Evolutionary conservation across 1,140 invertebrate genomes (phyloP).

Genomic region (Bombus haemorrhoidalis): DNA sequence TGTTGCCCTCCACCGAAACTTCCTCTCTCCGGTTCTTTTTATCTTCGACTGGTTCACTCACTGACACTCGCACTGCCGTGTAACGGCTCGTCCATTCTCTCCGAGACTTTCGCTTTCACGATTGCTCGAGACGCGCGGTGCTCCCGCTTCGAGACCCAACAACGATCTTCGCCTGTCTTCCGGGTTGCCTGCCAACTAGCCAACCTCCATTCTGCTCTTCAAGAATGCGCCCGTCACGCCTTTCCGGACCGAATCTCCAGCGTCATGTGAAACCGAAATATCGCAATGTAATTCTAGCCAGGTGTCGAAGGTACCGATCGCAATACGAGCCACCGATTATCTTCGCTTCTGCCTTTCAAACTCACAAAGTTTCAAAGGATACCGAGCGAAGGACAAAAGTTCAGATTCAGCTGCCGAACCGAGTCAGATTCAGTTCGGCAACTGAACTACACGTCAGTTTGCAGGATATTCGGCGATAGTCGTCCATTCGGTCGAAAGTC

Average conservation of each 20-base stretch:
- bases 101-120: slow-evolving; percentile 48
- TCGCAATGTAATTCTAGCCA: slow-evolving; percentile 10
- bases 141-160: background rate
- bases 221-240: background rate
- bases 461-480: too few species aligned
- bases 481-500: too few species aligned
- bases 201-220: background rate
- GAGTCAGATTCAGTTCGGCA: too few species aligned
- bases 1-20: slow-evolving; percentile 22
- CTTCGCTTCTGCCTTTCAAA: background rate
- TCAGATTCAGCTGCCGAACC: too few species aligned
- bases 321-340: slow-evolving; percentile 4
- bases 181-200: background rate
- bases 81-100: slow-evolving; percentile 27
- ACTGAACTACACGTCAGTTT: too few species aligned
- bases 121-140: slow-evolving; percentile 22
- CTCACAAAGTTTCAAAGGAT: background rate
- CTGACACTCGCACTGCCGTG: slow-evolving; percentile 7
- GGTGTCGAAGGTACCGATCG: slow-evolving; percentile 21
- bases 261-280: background rate
- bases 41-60: slow-evolving; percentile 28
- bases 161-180: slow-evolving; percentile 16
- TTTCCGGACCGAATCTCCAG: slow-evolving; percentile 10
- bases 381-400: too few species aligned
- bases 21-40: slow-evolving; percentile 43